phyloP scores from a whole-genome alignment of 2,113 vertebrate species.

The Rhynchopsitta pachyrhyncha region DNA sequence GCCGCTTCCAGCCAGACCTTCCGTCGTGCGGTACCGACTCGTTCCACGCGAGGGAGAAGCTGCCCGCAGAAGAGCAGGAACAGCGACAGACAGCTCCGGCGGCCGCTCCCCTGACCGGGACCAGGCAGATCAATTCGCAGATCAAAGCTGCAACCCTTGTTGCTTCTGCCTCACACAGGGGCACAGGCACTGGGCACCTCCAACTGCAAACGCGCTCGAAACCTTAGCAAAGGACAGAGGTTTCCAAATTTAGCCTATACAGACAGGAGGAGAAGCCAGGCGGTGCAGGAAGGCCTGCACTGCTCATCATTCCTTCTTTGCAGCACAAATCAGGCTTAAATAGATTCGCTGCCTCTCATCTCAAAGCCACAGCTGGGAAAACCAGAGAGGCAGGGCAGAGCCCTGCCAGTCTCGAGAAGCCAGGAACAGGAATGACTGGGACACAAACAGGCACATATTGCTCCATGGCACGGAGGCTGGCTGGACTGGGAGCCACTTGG shows the following conservation, averaged over 20 bases:
- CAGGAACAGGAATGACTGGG: background rate
- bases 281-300: background rate
- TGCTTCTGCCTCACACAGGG: background rate
- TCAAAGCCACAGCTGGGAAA: background rate
- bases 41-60: conserved; percentile 31
- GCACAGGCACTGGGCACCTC: background rate
- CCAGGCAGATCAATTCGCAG: background rate
- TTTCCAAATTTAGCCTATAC: background rate
- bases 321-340: background rate
- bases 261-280: background rate
- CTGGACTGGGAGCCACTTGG: background rate
- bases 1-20: background rate
- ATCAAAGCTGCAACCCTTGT: background rate
- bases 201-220: fast-evolving
- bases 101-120: fast-evolving
- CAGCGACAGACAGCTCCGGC: background rate
- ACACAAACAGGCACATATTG: background rate
- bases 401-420: background rate
- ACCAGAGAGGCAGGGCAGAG: background rate
- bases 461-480: background rate
- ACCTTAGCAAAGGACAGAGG: background rate
- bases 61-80: fast-evolving
- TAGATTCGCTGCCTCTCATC: background rate
- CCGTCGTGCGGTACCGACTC: background rate
- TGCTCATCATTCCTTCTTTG: background rate